Conservation (phyloP, 2,888 invertebrate genomes). For the Sericinus montela region DNA sequence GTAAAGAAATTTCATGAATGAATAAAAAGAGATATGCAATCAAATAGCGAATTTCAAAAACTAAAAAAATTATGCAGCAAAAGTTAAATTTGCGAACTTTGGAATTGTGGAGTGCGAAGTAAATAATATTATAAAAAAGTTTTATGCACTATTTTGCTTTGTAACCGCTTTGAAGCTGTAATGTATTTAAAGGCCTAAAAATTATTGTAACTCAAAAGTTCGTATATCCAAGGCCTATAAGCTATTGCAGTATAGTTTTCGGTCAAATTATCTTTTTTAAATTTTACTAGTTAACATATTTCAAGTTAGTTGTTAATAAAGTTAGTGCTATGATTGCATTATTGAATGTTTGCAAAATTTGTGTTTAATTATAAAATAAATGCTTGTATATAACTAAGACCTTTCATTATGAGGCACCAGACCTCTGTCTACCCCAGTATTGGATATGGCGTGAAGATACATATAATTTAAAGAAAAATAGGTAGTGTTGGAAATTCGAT, state of each 20-base stretch:
- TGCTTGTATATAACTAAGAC: slow-evolving; percentile 67
- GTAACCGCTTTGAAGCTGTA: slow-evolving; percentile 41
- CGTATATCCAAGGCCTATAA: slow-evolving; percentile 41
- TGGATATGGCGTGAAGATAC: too few relatives aligned
- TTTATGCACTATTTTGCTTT: slow-evolving; percentile 32
- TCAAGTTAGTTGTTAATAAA: slow-evolving; percentile 65
- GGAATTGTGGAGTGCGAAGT: slow-evolving; percentile 1
- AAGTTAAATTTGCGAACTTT: background rate
- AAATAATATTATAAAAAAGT: background rate
- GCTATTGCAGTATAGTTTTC: slow-evolving; percentile 39
- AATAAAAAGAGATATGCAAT: too few relatives aligned
- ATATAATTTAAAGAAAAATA: background rate
- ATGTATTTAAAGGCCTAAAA: slow-evolving; percentile 41
- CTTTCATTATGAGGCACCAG: slow-evolving; percentile 19
- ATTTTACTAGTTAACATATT: slow-evolving; percentile 57
- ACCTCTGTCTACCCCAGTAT: too few relatives aligned
- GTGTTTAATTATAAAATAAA: slow-evolving; percentile 76
- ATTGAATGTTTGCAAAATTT: slow-evolving; percentile 76
- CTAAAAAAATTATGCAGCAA: background rate
- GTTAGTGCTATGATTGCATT: slow-evolving; percentile 75
- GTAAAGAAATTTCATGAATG: too few relatives aligned
- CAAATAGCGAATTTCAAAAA: too few relatives aligned
- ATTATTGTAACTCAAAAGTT: slow-evolving; percentile 30
- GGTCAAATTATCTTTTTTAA: slow-evolving; percentile 41
- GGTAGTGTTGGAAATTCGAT: too few relatives aligned